Base-by-base conservation (phyloP, 2,797 vertebrate genomes). In the Tarsius wallacei region DNA sequence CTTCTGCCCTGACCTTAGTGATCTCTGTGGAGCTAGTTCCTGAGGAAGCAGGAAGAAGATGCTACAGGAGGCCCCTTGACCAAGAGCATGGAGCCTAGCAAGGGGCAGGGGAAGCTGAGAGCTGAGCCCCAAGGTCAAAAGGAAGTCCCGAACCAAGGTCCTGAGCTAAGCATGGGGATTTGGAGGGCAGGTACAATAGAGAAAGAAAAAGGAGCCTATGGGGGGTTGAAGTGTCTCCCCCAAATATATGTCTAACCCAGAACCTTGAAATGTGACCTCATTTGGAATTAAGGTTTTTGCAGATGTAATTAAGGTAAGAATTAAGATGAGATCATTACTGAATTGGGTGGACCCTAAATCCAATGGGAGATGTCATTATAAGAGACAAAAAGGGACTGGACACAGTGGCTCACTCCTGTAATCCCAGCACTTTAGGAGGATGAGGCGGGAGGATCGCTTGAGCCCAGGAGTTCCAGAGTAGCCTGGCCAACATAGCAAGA, bases 251-350 rank as follows among this genome's bases (percentile, higher is more conserved):
- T 68, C 66, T 8, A 42, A 36, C 33, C 13, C 31, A 74, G 66
- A 68, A 91, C 22, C 61, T 93, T 57, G 28, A 42, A 49, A 55
- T 7, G n/a, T 77, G 61, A 66, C 86, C 21, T 82, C 22, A 3
- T 74, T 86, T 93, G 57, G 53, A 94, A 96, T 84, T 16, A 55
- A 64, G n/a, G 49, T 81, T 64, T 92, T 91, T 81, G 59, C 28
- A 84, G 70, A 92, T 64, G 6, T 36, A 63, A 42, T 42, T 42
- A 42, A 42, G 42, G 42, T 42, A 42, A 42, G 42, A 42, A 42
- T 42, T 42, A 42, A 89, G 31, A 13, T 49, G 76, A 89, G 36
- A 63, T 93, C 71, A 13, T 22, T 42, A 28, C 28, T 68, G 31
- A 70, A 55, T 88, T 42, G n/a, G 12, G 9, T 57, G 42, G 11